Conservation (phyloP, 2,113 vertebrate species). For the Puntigrus tetrazona region DNA sequence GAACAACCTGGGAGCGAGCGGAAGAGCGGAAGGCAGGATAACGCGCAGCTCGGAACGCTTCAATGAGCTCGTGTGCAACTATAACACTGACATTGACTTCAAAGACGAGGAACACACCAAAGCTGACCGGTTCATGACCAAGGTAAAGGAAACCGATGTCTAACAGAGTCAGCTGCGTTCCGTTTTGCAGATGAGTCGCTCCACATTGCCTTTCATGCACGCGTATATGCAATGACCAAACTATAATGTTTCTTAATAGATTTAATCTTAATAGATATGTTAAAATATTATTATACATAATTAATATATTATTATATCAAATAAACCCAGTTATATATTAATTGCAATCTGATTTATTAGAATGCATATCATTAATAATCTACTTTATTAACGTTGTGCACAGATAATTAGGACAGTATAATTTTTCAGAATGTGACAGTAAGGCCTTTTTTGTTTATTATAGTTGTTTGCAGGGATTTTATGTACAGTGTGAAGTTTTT, state of each 20-base stretch:
- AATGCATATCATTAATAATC: background rate
- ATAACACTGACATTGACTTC: slow-evolving; percentile 98
- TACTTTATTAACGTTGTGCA: background rate
- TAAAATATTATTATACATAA: background rate
- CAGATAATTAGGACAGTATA: background rate
- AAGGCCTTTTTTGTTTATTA: too few relatives aligned
- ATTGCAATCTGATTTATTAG: background rate
- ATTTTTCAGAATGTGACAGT: background rate
- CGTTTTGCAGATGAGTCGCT: background rate
- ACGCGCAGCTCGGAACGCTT: slow-evolving; percentile 90
- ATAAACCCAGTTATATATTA: background rate
- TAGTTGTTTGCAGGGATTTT: too few relatives aligned
- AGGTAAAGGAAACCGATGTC: slow-evolving; percentile 77
- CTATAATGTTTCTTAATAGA: background rate
- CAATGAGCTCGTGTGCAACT: slow-evolving; percentile 95
- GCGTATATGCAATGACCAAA: background rate
- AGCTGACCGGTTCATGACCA: slow-evolving; percentile 96
- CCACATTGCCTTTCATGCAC: too few relatives aligned
- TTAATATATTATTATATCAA: too few relatives aligned
- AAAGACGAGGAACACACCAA: slow-evolving; percentile 98
- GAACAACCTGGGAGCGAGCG: slow-evolving; percentile 96
- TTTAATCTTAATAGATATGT: background rate
- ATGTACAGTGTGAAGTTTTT: background rate
- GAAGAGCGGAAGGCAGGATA: slow-evolving; percentile 94
- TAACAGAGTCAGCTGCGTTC: background rate